Base-by-base conservation (phyloP, 2,113 vertebrate genomes). In the Lipophrys pholis region DNA sequence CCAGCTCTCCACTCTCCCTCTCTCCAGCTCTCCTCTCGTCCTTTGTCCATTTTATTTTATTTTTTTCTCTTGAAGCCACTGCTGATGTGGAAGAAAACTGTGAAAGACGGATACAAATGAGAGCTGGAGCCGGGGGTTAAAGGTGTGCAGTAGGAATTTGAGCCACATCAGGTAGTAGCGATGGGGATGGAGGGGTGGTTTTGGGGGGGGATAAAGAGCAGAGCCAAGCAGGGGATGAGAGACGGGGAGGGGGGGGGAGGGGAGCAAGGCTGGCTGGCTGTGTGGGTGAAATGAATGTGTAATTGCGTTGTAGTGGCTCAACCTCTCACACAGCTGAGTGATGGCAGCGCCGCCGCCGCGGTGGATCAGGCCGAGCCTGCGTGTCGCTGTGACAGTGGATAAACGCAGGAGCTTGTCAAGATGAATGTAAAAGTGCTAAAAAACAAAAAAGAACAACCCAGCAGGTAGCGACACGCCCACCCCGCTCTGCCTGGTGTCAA, bases 211-310 rank as follows among this genome's bases (percentile, higher is more conserved):
- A 6, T 67, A 46, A 61, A 21, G 66, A 45, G 69, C 38, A 45
- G 71, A 52, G 77, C 11, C 39, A 63, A 43, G 35, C 15, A 41
- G 36, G 69, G 56, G 56, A 54, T 50, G 73, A 73, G 55, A 30
- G 21, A 30, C 4, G 4, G n/a, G 73, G 6, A 8, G 41, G 66
- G 53, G 80, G 86, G 86, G 88, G 91, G 88, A 82, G 79, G 86
- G 85, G 86, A 80, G 54, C 49, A 17, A 69, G 60, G 61, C 76
- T 82, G 65, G 52, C 78, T 76, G 49, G 56, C 71, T 66, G 66
- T 58, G 82, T 17, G 81, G 82, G 81, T 88, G 87, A 90, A 91
- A 87, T 88, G 75, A 88, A 91, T 87, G 89, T 91, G 90, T 90
- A 92, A 92, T 91, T 93, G 87, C 62, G 77, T 74, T 86, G 86